Conservation (phyloP, 2,113 vertebrate genomes). For the Eretmochelys imbricata region DNA sequence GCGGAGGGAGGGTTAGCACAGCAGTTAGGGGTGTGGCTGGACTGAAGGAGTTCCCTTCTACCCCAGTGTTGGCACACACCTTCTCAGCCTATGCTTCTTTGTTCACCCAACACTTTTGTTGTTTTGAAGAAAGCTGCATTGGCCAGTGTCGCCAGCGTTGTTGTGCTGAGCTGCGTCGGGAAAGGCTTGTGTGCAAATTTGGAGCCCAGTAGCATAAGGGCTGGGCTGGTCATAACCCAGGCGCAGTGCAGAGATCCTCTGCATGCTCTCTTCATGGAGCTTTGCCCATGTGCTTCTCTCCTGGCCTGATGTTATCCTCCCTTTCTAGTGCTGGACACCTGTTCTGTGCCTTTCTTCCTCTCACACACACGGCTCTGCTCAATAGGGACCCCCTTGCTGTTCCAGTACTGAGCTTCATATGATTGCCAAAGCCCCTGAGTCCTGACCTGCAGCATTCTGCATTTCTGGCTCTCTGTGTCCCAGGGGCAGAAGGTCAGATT, state of each 20-base stretch:
- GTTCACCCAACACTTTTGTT: background rate
- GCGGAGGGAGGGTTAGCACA: background rate
- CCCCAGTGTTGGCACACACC: background rate
- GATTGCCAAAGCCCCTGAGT: background rate
- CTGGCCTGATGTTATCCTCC: background rate
- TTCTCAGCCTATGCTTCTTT: background rate
- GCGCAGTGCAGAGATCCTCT: background rate
- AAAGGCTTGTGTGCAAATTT: background rate
- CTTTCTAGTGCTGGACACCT: background rate
- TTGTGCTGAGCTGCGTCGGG: background rate
- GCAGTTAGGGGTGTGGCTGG: background rate
- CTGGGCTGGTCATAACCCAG: background rate
- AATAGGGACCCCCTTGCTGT: background rate
- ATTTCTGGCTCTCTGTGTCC: background rate
- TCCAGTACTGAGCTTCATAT: background rate
- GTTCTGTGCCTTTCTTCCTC: background rate
- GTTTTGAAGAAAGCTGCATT: background rate
- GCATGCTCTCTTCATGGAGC: background rate
- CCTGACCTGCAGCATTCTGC: rapidly evolving
- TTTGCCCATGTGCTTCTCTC: background rate
- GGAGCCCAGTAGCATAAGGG: too few relatives aligned
- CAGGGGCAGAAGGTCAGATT: too few relatives aligned
- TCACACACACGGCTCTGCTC: background rate
- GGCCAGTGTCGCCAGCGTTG: background rate
- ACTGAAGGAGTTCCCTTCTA: background rate